Evolutionary conservation across 2,797 vertebrate species (phyloP).

Genomic region (Melanotaenia pygmaea): DNA sequence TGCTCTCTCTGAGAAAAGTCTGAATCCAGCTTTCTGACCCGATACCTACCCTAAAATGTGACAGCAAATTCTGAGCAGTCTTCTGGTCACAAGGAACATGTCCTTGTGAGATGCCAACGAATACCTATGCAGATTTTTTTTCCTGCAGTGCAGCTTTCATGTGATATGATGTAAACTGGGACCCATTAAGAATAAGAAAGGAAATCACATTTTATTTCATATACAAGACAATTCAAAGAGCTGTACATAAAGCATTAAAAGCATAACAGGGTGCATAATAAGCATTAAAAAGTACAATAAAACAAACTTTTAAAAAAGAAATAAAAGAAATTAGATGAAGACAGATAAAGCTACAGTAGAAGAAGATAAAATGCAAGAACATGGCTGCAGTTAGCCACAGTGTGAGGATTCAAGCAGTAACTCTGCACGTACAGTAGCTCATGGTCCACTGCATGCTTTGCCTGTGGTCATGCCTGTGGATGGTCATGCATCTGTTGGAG

Average conservation of each 20-base stretch:
- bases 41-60: not conserved
- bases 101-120: not conserved
- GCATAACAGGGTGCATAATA: too few relatives aligned
- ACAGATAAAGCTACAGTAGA: too few relatives aligned
- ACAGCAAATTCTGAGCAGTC: not conserved
- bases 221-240: too few relatives aligned
- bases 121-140: not conserved
- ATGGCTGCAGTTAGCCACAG: slow-evolving; percentile 39
- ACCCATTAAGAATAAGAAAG: not conserved
- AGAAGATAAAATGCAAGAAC: slow-evolving; percentile 30
- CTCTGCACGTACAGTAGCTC: slow-evolving; percentile 20
- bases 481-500: slow-evolving; percentile 40
- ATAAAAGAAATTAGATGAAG: too few relatives aligned
- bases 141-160: not conserved
- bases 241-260: too few relatives aligned
- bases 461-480: slow-evolving; percentile 43
- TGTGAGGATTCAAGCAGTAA: slow-evolving; percentile 7
- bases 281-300: too few relatives aligned
- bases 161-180: too few relatives aligned
- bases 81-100: too few relatives aligned
- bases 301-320: too few relatives aligned
- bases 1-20: not conserved
- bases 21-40: not conserved
- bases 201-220: not conserved
- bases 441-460: slow-evolving; percentile 35